These are phyloP conservation scores for Hydrochoerus hydrochaeris DNA, from an alignment of 2,113 vertebrate genomes.

Conservation along the genomic window DNA sequence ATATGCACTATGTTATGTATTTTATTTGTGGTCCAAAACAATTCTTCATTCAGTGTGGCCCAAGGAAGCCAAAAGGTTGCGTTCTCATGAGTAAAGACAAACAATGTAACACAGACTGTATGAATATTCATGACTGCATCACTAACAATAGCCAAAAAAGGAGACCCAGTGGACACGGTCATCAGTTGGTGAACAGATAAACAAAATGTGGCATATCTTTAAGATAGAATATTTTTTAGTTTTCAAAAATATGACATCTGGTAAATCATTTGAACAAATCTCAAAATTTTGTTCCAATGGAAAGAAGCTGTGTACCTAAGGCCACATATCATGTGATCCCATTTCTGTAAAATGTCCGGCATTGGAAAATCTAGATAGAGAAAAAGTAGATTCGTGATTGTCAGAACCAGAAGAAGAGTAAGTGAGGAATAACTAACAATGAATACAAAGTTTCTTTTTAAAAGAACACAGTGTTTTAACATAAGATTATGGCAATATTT, in stretches of 20 bases:
- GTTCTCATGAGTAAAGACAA: background rate
- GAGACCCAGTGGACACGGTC: background rate
- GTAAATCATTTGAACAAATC: background rate
- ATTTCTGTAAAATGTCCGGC: background rate
- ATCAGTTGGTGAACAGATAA: background rate
- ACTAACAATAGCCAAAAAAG: background rate
- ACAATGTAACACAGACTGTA: background rate
- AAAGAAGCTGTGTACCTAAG: background rate
- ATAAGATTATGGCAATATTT: background rate
- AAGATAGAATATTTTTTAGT: background rate
- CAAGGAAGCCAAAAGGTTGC: background rate
- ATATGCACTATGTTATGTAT: background rate
- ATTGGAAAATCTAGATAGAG: background rate
- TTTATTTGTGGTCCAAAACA: background rate
- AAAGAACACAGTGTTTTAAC: background rate
- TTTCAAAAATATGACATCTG: background rate
- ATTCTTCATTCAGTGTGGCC: background rate
- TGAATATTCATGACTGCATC: background rate
- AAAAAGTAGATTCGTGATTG: background rate
- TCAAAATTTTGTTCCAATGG: background rate
- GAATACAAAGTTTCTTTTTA: background rate
- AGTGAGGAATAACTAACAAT: no score
- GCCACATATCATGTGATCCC: background rate
- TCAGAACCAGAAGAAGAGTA: background rate
- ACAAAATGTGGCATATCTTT: background rate